Percentiles rank a stretch among this genome's conserved stretches.
phyloP scores from a whole-genome alignment of 2,113 vertebrate species.

The Malurus alboscapulatus region DNA sequence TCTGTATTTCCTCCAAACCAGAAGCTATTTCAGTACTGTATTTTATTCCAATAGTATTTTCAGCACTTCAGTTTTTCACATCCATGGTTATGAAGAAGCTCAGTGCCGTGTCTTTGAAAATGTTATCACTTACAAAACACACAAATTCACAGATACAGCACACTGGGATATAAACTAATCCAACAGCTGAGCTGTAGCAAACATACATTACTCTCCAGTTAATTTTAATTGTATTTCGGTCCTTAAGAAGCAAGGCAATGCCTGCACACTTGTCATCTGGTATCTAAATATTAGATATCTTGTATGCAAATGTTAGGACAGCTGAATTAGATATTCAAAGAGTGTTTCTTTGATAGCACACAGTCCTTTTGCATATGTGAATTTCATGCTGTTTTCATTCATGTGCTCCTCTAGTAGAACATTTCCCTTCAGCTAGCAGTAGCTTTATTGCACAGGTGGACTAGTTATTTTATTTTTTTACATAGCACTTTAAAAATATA shows the following conservation, averaged over 20 bases:
- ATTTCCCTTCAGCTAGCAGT: neutral
- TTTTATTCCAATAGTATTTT: neutral
- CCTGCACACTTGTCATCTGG: neutral
- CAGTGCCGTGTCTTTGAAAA: neutral
- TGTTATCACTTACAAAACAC: neutral
- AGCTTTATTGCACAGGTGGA: neutral
- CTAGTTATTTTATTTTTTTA: neutral
- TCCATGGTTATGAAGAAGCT: neutral
- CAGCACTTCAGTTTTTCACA: neutral
- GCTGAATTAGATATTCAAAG: neutral
- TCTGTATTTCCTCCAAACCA: neutral
- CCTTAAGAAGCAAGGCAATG: neutral
- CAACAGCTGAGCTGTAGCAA: neutral
- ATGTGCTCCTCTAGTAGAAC: neutral
- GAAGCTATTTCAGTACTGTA: neutral
- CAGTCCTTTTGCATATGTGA: neutral
- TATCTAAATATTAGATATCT: neutral
- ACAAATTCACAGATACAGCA: neutral
- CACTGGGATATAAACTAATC: neutral
- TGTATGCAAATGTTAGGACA: neutral
- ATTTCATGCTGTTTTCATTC: neutral
- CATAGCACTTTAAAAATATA: neutral
- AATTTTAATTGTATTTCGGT: neutral
- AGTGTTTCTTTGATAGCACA: neutral
- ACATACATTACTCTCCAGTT: neutral